A percentile compares a stretch with the other conserved stretches of the same genome.
phyloP scores from a whole-genome alignment of 2,797 vertebrate genomes.

The Phoebastria nigripes region DNA sequence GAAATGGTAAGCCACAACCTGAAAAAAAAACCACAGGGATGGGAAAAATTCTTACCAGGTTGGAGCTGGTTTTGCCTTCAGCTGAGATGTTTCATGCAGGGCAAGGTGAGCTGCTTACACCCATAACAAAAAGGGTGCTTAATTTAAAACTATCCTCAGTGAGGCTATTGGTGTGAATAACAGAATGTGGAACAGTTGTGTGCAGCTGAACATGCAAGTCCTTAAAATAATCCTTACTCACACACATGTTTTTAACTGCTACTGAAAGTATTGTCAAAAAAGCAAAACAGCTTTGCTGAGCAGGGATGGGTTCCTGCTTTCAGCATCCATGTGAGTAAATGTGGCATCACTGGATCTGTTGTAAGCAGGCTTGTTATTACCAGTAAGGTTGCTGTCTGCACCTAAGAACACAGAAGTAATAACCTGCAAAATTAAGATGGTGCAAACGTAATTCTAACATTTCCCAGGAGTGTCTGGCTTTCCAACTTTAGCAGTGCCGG shows the following conservation, averaged over 20 bases:
- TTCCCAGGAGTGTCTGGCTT: conserved; percentile 22
- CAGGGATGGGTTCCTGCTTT: not conserved
- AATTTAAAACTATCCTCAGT: not conserved
- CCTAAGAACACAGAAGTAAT: not conserved
- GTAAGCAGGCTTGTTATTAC: not conserved
- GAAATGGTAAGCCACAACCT: not conserved
- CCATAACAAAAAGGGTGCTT: not conserved
- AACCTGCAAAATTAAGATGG: conserved; percentile 16
- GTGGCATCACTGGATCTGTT: not conserved
- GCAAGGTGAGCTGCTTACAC: not conserved
- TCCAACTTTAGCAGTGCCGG: not conserved
- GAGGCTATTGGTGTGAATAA: not conserved
- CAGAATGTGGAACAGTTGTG: not conserved
- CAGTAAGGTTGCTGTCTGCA: not conserved
- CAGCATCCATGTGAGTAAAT: not conserved
- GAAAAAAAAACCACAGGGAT: not conserved
- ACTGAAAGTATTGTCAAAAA: not conserved
- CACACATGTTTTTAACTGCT: not conserved
- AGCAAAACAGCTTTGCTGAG: not conserved
- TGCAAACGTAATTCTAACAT: not conserved
- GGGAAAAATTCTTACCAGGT: not conserved
- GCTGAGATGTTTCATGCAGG: not conserved
- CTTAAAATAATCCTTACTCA: not conserved
- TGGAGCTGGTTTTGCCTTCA: not conserved
- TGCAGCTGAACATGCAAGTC: not conserved